A percentile compares a stretch with the other conserved stretches of the same genome.
Conservation (phyloP, 2,888 invertebrate species). For the Lithophane socia region DNA sequence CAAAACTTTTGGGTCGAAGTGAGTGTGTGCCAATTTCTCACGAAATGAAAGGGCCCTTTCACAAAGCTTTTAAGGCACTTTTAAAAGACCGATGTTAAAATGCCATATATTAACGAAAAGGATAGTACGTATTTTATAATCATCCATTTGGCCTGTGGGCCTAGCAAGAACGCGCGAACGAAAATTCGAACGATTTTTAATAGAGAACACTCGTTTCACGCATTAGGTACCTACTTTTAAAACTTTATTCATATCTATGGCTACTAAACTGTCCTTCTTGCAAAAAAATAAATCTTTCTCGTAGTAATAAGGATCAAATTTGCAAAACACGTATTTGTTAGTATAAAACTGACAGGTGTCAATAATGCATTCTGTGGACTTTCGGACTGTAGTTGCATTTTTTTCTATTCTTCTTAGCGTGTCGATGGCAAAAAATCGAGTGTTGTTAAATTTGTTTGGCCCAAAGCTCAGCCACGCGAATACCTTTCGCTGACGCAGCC, state of each 20-base stretch:
- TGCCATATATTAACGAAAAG: neutral
- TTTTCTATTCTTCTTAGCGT: too few relatives aligned
- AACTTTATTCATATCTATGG: neutral
- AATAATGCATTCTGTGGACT: neutral
- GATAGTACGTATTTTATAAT: neutral
- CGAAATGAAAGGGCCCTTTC: conserved; percentile 21
- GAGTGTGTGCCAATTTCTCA: conserved; percentile 19
- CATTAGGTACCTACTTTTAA: neutral
- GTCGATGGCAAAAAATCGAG: too few relatives aligned
- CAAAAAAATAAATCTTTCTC: neutral
- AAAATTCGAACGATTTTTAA: neutral
- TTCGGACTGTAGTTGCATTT: neutral
- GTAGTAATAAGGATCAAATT: too few relatives aligned
- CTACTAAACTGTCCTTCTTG: neutral
- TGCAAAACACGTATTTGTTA: too few relatives aligned
- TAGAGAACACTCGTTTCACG: neutral
- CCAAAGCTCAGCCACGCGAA: too few relatives aligned
- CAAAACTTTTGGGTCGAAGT: conserved; percentile 48
- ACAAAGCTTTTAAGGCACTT: neutral
- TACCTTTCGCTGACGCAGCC: too few relatives aligned
- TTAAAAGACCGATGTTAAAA: conserved; percentile 2
- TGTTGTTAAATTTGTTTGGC: too few relatives aligned
- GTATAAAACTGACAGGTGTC: neutral
- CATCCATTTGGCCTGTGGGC: neutral
- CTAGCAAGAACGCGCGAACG: neutral